Percentiles rank a stretch among this genome's conserved stretches.
These are phyloP conservation scores for Pomacea canaliculata DNA, from an alignment of 2,888 invertebrate genomes.

Conservation along the genomic window DNA sequence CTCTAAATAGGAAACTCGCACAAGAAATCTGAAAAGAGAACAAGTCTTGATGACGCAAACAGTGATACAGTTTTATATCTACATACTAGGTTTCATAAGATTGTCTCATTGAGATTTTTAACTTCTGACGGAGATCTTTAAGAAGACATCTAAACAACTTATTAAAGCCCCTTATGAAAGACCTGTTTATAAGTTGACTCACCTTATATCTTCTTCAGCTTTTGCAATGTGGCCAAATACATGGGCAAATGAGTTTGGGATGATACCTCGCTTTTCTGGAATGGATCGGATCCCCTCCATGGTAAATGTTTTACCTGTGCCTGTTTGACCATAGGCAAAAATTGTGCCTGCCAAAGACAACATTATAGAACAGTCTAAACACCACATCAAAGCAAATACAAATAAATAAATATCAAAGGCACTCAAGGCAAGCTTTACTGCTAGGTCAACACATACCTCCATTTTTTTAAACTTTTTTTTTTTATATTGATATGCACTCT, in stretches of 20 bases:
- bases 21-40: conserved; percentile 81
- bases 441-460: no score
- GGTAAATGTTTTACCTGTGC: conserved; percentile 98
- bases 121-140: no score
- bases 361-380: neutral
- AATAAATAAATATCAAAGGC: conserved; percentile 1
- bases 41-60: neutral
- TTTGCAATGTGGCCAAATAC: conserved; percentile 98
- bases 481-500: no score
- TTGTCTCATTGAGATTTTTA: no score
- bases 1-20: conserved; percentile 97
- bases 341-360: conserved; percentile 72
- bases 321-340: conserved; percentile 79
- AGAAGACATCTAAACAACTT: no score
- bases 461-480: no score
- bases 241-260: conserved; percentile 98
- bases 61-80: neutral
- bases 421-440: neutral
- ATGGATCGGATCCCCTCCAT: conserved; percentile 93
- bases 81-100: no score
- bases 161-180: no score
- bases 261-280: conserved; percentile 93
- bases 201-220: conserved; percentile 91
- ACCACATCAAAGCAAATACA: neutral
- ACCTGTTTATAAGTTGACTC: conserved; percentile 55